Percentiles rank a stretch among this genome's conserved stretches.
These are phyloP conservation scores for Catharus bicknelli DNA, from an alignment of 2,113 vertebrate genomes.

Conservation along the genomic window DNA sequence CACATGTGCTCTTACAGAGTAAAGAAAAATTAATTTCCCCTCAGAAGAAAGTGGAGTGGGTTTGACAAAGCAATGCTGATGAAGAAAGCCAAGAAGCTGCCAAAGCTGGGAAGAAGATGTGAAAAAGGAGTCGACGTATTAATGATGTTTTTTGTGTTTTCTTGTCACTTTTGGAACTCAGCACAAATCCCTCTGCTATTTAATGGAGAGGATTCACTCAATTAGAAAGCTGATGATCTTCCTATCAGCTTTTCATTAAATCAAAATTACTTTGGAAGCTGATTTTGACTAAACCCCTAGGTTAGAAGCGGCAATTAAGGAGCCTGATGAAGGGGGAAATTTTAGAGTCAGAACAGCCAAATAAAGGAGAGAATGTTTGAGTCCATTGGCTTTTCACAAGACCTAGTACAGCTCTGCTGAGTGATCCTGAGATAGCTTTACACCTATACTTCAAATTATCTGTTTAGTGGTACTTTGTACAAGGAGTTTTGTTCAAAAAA, in stretches of 20 bases:
- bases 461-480: not conserved
- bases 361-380: fast-evolving
- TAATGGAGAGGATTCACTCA: not conserved
- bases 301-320: not conserved
- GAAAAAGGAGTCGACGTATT: not conserved
- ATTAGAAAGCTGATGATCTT: not conserved
- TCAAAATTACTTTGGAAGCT: not conserved
- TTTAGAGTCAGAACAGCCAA: not conserved
- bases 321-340: not conserved
- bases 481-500: not conserved
- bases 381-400: not conserved
- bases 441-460: not conserved
- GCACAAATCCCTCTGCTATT: not conserved
- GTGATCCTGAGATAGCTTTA: not conserved
- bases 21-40: not conserved
- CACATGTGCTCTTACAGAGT: not conserved
- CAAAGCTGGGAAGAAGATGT: not conserved
- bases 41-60: not conserved
- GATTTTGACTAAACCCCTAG: not conserved
- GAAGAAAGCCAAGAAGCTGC: not conserved
- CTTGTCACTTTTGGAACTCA: not conserved
- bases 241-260: not conserved
- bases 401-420: fast-evolving
- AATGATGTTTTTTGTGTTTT: not conserved
- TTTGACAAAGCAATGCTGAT: not conserved